These are phyloP conservation scores for Tachuris rubrigastra DNA, from an alignment of 2,113 vertebrate species.

Conservation along the genomic window DNA sequence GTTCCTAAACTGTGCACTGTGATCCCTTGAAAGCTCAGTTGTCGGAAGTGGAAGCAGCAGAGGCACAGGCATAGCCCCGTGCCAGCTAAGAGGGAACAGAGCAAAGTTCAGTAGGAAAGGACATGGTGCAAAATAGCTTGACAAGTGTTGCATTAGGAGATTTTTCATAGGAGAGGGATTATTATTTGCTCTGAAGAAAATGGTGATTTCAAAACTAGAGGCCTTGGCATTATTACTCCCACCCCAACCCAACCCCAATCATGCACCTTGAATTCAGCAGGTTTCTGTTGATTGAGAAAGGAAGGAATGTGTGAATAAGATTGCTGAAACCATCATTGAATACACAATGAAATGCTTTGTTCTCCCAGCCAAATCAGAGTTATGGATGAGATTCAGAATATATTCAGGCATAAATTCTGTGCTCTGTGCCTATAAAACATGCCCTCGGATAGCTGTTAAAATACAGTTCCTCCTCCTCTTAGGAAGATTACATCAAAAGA, in stretches of 20 bases:
- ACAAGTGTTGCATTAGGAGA: background rate
- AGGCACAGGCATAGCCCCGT: background rate
- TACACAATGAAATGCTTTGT: constrained; percentile 64
- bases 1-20: background rate
- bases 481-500: constrained; percentile 41
- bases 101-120: background rate
- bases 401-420: constrained; percentile 18
- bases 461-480: background rate
- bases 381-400: constrained; percentile 25
- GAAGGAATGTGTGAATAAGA: constrained; percentile 63
- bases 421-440: background rate
- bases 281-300: constrained; percentile 48
- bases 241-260: background rate
- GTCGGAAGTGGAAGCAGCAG: background rate
- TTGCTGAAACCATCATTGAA: constrained; percentile 28
- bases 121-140: background rate
- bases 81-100: background rate
- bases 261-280: background rate
- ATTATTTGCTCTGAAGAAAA: background rate
- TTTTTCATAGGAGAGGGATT: background rate
- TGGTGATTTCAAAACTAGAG: background rate
- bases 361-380: constrained; percentile 38
- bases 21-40: background rate
- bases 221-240: background rate
- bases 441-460: constrained; percentile 35